Evolutionary conservation across 2,113 vertebrate species (phyloP), one percentile per base, ranked within the genome.

Genomic region (Campylomormyrus numenius): DNA sequence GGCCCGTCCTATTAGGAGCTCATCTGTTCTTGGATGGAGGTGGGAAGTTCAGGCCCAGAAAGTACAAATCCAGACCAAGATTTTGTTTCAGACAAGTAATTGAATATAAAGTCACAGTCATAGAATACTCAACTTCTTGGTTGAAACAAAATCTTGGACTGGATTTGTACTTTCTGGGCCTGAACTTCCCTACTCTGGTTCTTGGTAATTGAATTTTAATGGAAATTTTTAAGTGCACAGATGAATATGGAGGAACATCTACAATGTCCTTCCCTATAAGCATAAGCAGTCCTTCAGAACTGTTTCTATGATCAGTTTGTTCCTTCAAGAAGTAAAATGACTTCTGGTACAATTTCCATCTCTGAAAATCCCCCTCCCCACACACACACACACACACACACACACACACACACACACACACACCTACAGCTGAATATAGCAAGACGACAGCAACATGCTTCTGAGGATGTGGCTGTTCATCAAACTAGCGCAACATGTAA

Each of bases 321-420:
- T 93, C 92, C 94, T 94, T 95, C 96, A 95, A 94, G 95, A 95
- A 13, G 94, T 95, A 96, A 96, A 97, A 96, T 96, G 96, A 96
- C 96, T 95, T 95, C 94, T 93, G 92, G 95, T 95, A 95, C 94
- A 95, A 95, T 94, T n/a, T n/a, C 94, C 95, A 93, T 92, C 92
- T 92, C 93, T 94, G 95, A 94, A 93, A 94, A 95, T 93, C 11
- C 13, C 31, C 70, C 70, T 5, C 27, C 58, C 56, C 56, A 21
- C 52, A 19, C 15, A 10, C 49, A 15, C 31, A 31, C 31, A 31
- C 31, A 48, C 56, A 21, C 53, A 19, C 3, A 10, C 49, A 15
- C 45, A 45, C 2, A 53, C 13, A 48, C 56, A 21, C 53, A 19
- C 3, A 10, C 49, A 15, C 45, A 45, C 2, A 53, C 15, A 53